Evolutionary conservation across 2,888 invertebrate genomes (phyloP).

Genomic region (Tryphoninae sp.): DNA sequence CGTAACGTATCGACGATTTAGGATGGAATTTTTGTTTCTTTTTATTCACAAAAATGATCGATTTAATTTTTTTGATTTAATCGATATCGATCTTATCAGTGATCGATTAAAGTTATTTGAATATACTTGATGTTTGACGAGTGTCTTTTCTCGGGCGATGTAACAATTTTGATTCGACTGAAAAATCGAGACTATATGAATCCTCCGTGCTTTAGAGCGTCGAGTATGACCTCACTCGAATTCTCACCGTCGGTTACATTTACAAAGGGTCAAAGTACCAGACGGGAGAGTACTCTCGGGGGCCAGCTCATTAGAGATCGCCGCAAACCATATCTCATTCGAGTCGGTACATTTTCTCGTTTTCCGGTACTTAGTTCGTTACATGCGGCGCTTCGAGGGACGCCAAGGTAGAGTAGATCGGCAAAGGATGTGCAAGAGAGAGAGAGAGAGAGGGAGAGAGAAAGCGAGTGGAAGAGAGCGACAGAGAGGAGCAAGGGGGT

Average conservation of each 20-base stretch:
- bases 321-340: conserved; percentile 59
- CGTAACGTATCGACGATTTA: no score
- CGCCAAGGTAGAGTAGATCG: background rate
- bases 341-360: conserved; percentile 54
- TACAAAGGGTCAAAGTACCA: conserved; percentile 27
- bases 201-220: conserved; percentile 1
- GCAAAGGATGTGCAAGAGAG: no score
- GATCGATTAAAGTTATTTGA: no score
- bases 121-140: no score
- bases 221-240: conserved; percentile 3
- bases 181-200: background rate
- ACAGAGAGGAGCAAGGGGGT: background rate
- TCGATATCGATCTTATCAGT: no score
- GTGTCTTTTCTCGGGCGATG: background rate
- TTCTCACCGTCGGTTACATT: conserved; percentile 1
- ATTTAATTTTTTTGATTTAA: no score
- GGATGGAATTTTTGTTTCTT: no score
- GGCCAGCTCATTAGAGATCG: conserved; percentile 60
- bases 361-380: conserved; percentile 47
- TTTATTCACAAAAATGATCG: no score
- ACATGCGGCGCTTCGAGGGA: conserved; percentile 24
- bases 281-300: conserved; percentile 24
- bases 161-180: background rate
- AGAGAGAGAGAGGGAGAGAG: no score
- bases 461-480: background rate